Evolutionary conservation across 2,113 vertebrate species (phyloP), one percentile per base, ranked within the genome.

Genomic region (Nyctereutes procyonoides): DNA sequence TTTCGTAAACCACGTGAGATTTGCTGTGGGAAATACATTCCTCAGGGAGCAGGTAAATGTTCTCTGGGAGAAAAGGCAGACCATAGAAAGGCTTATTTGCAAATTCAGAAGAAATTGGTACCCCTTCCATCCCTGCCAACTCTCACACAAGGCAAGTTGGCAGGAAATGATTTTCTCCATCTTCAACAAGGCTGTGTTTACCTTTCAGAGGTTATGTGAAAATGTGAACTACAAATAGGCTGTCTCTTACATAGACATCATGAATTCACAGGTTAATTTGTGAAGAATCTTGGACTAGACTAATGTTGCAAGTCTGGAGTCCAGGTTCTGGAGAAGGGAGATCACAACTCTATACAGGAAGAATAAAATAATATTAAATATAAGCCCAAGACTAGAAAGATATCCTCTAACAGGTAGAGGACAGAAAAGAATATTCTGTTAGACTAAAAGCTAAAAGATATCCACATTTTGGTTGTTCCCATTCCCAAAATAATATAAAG

Each of bases 21-120:
- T 98, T 93, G 97, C 97, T 82, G 73, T 96, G 85, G 97, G 97
- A 95, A 98, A 98, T 43, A 96, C 94, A 74, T 96, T 98, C 86
- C 53, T 97, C 88, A 97, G 65, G 43, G 71, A 90, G 86, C 95
- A 98, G 85, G 81, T 98, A 94, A 98, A 96, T 83, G 38, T 94
- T 79, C 62, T 97, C 97, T 97, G 82, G 32, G 13, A 7, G n/a
- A 51, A 83, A 94, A 93, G 55, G 88, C 9, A 86, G 77, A 83
- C 91, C 5, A 95, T 1, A 88, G 20, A 71, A 43, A 86, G 0
- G 17, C 43, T 96, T 82, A 79, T 60, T 95, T 85, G 38, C 17
- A 88, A 94, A 53, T 96, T 86, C 1, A 16, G 63, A 74, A 95
- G 84, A 89, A 90, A 74, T 17, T 51, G 13, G 63, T 93, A 1